phyloP scores from a whole-genome alignment of 2,888 invertebrate species.

The Stenodema calcarata region DNA sequence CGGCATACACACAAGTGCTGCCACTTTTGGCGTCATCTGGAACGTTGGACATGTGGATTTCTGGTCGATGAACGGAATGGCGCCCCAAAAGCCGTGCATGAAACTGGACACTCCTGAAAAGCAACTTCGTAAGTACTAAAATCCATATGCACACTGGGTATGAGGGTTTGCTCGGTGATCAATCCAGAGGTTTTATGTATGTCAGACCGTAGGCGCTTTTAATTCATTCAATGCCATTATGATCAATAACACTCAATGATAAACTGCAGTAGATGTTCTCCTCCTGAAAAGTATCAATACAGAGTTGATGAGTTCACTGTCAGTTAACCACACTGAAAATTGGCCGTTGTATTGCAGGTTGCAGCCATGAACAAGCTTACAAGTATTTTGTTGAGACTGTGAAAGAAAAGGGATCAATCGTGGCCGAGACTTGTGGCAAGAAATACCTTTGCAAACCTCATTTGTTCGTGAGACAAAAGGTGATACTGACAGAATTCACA shows the following conservation, averaged over 20 bases:
- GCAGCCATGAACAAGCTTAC: not conserved
- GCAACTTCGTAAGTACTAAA: not conserved
- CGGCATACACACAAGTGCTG: not conserved
- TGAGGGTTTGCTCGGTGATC: too few species aligned
- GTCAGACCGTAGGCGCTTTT: too few species aligned
- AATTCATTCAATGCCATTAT: too few species aligned
- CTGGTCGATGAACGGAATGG: not conserved
- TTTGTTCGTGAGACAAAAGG: not conserved
- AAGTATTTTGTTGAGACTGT: not conserved
- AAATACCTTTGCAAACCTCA: not conserved
- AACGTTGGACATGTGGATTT: not conserved
- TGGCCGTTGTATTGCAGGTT: not conserved
- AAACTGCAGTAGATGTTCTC: too few species aligned
- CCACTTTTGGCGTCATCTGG: not conserved
- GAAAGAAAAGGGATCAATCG: not conserved
- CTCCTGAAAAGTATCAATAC: too few species aligned
- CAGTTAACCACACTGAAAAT: too few species aligned
- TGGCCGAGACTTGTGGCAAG: not conserved
- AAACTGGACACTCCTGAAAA: not conserved
- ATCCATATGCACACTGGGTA: too few species aligned
- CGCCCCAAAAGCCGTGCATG: not conserved
- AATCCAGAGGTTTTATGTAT: too few species aligned
- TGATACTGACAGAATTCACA: not conserved
- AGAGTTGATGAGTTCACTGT: too few species aligned
- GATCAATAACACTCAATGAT: too few species aligned